Evolutionary conservation across 2,797 vertebrate species (phyloP).

Genomic region (Enteromius radiatus): DNA sequence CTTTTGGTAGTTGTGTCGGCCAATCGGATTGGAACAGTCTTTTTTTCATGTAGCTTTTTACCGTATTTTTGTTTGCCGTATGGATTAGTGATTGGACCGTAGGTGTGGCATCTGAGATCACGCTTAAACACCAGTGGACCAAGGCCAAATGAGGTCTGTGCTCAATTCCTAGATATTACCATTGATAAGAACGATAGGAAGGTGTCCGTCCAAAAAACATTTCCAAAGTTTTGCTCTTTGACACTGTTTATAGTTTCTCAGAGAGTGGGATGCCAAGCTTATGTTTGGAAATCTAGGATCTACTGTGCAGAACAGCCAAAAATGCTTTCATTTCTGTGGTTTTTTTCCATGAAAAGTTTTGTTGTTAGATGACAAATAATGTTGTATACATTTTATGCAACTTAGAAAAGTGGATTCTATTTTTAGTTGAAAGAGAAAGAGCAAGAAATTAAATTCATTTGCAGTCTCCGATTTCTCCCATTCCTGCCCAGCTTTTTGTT

Average conservation of each 20-base stretch:
- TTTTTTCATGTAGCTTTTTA: background rate
- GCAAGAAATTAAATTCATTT: slow-evolving; percentile 42
- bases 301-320: slow-evolving; percentile 19
- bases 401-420: slow-evolving; percentile 21
- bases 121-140: background rate
- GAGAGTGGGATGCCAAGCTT: slow-evolving; percentile 9
- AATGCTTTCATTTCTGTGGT: slow-evolving; percentile 4
- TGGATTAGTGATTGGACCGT: background rate
- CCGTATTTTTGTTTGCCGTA: background rate
- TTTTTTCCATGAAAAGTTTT: background rate
- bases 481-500: slow-evolving; percentile 57
- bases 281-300: slow-evolving; percentile 29
- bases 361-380: slow-evolving; percentile 15
- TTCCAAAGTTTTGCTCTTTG: slow-evolving; percentile 15
- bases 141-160: slow-evolving; percentile 9
- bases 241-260: slow-evolving; percentile 32
- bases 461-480: slow-evolving; percentile 49
- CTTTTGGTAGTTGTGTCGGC: background rate
- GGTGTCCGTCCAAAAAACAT: slow-evolving; percentile 11
- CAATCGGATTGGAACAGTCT: background rate
- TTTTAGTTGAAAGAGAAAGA: slow-evolving; percentile 39
- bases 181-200: slow-evolving; percentile 22
- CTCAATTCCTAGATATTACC: slow-evolving; percentile 18
- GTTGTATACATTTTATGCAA: slow-evolving; percentile 6
- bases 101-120: slow-evolving; percentile 2